Evolutionary conservation across 2,113 vertebrate species (phyloP).

Genomic region (Hydrolagus affinis): DNA sequence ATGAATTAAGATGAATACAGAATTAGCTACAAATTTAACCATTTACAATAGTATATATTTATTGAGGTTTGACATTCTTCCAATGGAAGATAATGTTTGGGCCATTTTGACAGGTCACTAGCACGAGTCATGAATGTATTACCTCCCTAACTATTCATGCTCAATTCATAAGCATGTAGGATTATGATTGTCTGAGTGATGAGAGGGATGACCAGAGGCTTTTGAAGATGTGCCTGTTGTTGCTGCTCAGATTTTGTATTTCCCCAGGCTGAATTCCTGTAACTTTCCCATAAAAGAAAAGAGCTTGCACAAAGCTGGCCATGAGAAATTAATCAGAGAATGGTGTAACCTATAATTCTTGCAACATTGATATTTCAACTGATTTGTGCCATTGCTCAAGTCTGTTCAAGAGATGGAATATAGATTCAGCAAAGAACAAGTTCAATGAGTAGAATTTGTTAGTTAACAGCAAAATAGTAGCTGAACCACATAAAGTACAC

Average conservation of each 20-base stretch:
- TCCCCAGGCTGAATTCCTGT: slow-evolving; percentile 33
- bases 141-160: neutral
- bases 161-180: neutral
- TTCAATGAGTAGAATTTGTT: neutral
- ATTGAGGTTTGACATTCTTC: neutral
- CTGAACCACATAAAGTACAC: neutral
- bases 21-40: neutral
- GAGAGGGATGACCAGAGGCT: slow-evolving; percentile 34
- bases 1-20: neutral
- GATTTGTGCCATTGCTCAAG: neutral
- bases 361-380: neutral
- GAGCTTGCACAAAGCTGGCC: neutral
- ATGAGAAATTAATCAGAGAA: slow-evolving; percentile 4
- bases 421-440: neutral
- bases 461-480: neutral
- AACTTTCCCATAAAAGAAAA: slow-evolving; percentile 11
- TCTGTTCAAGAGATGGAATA: neutral
- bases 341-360: neutral
- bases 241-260: slow-evolving; percentile 37
- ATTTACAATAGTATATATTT: neutral
- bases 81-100: neutral
- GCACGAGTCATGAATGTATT: neutral
- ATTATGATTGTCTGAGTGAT: slow-evolving; percentile 33
- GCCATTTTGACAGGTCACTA: neutral
- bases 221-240: slow-evolving; percentile 35